phyloP scores from a whole-genome alignment of 2,113 vertebrate species.

The Aegotheles bennettii region DNA sequence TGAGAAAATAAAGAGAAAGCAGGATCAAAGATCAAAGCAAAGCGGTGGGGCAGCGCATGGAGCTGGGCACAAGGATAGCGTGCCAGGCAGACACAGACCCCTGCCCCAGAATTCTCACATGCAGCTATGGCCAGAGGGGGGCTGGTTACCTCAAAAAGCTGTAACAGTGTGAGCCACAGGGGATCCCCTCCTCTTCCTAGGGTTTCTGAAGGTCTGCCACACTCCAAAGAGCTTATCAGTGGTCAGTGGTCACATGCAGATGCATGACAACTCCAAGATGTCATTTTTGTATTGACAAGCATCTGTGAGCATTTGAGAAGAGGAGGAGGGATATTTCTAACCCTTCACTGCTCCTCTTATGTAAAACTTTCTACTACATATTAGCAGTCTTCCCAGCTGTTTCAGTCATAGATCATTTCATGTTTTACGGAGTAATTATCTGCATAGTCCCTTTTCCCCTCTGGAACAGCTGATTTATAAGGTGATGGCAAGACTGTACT shows the following conservation, averaged over 20 bases:
- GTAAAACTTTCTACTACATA: background rate
- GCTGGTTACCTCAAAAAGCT: background rate
- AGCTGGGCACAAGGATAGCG: background rate
- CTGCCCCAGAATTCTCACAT: background rate
- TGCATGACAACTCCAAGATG: background rate
- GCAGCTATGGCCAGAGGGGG: background rate
- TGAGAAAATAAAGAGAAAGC: conserved; percentile 34
- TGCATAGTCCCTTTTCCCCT: background rate
- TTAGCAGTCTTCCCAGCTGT: conserved; percentile 26
- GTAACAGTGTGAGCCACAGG: background rate
- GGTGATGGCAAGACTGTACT: conserved; percentile 19
- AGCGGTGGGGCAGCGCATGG: background rate
- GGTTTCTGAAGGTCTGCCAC: background rate
- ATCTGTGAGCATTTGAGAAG: background rate
- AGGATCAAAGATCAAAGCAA: background rate
- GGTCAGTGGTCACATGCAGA: background rate
- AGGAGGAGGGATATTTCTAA: background rate
- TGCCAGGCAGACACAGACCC: background rate
- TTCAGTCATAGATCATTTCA: conserved; percentile 7
- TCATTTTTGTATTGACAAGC: background rate
- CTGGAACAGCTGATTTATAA: conserved; percentile 33
- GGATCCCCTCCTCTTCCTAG: background rate
- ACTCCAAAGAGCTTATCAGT: background rate
- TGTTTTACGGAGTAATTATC: conserved; percentile 2
- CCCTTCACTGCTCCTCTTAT: background rate